Evolutionary conservation across 2,888 invertebrate genomes (phyloP).

Genomic region (Pegoplata infirma): DNA sequence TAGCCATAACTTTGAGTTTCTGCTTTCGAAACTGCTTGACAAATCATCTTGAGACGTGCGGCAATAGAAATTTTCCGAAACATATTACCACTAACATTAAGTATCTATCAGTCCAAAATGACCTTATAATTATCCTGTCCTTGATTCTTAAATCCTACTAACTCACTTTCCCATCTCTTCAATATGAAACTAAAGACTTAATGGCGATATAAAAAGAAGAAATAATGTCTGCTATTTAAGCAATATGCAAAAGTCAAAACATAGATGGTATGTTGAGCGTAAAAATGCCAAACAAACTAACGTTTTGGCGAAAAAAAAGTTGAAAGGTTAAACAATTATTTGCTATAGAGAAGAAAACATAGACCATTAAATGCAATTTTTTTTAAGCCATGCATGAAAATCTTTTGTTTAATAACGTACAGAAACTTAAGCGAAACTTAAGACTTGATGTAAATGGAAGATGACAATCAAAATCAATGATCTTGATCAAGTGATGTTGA

Average conservation of each 20-base stretch:
- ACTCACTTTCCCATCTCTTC: too few species aligned
- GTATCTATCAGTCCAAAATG: too few species aligned
- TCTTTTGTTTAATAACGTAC: too few species aligned
- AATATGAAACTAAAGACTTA: neutral
- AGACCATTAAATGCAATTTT: too few species aligned
- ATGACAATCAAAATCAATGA: slow-evolving; percentile 53
- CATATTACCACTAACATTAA: too few species aligned
- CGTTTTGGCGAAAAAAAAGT: slow-evolving; percentile 54
- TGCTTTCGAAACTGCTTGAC: too few species aligned
- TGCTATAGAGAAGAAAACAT: slow-evolving; percentile 42
- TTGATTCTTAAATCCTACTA: too few species aligned
- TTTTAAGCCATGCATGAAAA: neutral
- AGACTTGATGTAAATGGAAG: slow-evolving; percentile 34
- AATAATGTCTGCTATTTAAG: neutral
- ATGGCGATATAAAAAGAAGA: neutral
- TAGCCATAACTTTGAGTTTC: too few species aligned
- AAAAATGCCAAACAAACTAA: too few species aligned
- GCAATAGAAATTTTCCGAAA: too few species aligned
- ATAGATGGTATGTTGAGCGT: slow-evolving; percentile 3
- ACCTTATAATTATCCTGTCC: too few species aligned
- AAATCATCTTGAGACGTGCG: too few species aligned
- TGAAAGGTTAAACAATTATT: slow-evolving; percentile 69
- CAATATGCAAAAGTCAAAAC: slow-evolving; percentile 21
- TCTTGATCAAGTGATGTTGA: slow-evolving; percentile 50
- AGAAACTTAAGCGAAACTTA: slow-evolving; percentile 33